These are phyloP conservation scores for Poecile montanus DNA, from an alignment of 2,797 vertebrate species.

Conservation along the genomic window DNA sequence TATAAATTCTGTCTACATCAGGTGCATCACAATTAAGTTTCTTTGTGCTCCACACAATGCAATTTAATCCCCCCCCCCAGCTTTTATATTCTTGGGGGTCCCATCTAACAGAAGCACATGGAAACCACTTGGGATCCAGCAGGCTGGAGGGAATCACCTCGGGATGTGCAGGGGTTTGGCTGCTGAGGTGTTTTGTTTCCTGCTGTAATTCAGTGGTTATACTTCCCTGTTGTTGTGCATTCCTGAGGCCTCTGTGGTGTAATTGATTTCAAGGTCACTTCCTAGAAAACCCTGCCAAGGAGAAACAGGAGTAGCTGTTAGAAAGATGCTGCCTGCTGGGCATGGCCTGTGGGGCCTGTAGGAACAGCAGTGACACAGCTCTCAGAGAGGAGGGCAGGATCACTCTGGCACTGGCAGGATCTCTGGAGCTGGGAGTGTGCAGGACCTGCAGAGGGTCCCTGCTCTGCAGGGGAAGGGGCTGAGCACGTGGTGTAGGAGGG, in stretches of 20 bases:
- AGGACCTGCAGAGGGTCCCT: not conserved
- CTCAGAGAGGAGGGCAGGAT: not conserved
- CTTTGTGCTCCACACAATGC: not conserved
- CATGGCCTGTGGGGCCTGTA: fast-evolving
- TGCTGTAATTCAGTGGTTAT: not conserved
- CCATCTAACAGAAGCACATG: not conserved
- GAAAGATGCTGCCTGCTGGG: not conserved
- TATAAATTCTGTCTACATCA: not conserved
- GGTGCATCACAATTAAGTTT: not conserved
- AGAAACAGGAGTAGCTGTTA: not conserved
- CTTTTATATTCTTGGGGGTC: not conserved
- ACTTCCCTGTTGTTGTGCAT: not conserved
- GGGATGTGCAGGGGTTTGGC: not conserved
- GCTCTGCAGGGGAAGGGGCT: not conserved
- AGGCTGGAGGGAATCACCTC: not conserved
- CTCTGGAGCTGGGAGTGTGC: not conserved
- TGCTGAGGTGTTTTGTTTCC: not conserved
- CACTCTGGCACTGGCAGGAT: fast-evolving
- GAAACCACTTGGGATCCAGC: not conserved
- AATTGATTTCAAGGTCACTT: conserved; percentile 25
- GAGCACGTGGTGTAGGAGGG: not conserved
- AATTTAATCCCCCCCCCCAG: not conserved
- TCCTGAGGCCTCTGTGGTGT: not conserved
- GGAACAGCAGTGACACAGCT: not conserved
- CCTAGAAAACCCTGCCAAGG: not conserved